These are phyloP conservation scores for Batillaria attramentaria DNA, from an alignment of 1,140 invertebrate species.

Conservation along the genomic window DNA sequence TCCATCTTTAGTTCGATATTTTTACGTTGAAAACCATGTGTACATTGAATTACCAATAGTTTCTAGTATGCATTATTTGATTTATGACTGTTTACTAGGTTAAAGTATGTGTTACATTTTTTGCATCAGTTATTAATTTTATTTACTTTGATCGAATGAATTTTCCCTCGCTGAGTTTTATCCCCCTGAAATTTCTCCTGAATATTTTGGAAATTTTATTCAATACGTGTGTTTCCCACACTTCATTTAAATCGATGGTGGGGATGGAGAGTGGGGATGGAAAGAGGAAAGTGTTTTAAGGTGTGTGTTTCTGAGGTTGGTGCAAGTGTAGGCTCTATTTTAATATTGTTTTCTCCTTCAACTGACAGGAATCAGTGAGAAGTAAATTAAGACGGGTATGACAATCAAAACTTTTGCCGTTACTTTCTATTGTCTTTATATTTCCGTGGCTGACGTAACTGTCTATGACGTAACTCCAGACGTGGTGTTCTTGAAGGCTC, in stretches of 20 bases:
- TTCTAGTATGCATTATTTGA: neutral
- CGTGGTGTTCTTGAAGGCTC: too few relatives aligned
- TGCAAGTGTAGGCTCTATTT: neutral
- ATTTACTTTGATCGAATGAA: neutral
- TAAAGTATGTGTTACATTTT: neutral
- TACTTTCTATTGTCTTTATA: constrained; percentile 23
- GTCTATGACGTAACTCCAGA: too few relatives aligned
- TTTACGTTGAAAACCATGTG: too few relatives aligned
- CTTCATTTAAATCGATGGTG: too few relatives aligned
- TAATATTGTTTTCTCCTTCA: constrained; percentile 18
- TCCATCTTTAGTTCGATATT: too few relatives aligned
- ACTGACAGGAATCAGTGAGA: constrained; percentile 27
- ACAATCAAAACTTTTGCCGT: constrained; percentile 9
- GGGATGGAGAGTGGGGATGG: too few relatives aligned
- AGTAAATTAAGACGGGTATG: constrained; percentile 35
- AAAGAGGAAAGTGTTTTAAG: too few relatives aligned
- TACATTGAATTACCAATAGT: neutral
- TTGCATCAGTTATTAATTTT: too few relatives aligned
- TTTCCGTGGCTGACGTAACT: constrained; percentile 18
- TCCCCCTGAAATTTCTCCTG: too few relatives aligned
- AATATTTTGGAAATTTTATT: too few relatives aligned
- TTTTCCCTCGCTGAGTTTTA: too few relatives aligned
- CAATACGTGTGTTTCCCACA: too few relatives aligned
- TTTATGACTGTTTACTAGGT: neutral
- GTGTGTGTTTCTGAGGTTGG: neutral